Conservation (phyloP, 2,797 vertebrate genomes). For the Cirrhinus mrigala region DNA sequence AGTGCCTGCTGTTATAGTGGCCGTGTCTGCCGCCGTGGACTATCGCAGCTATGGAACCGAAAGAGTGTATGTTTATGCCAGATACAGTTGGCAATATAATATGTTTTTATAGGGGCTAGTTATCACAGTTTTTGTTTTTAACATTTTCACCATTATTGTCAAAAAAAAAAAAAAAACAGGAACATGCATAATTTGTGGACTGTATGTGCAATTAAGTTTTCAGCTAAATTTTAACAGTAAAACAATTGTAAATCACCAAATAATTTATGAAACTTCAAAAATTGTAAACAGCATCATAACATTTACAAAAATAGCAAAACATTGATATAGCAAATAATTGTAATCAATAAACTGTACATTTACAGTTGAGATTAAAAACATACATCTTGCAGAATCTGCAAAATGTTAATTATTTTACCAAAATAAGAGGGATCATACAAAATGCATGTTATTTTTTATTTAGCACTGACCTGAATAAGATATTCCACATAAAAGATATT, state of each 20-base stretch:
- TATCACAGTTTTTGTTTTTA: not conserved
- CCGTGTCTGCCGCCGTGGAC: conserved; percentile 94
- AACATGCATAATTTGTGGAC: not conserved
- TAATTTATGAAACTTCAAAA: not conserved
- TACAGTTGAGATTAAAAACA: too few species aligned
- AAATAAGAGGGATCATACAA: too few species aligned
- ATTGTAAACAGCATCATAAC: not conserved
- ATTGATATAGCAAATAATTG: not conserved
- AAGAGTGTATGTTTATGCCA: conserved; percentile 90
- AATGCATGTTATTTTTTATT: too few species aligned
- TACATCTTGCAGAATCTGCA: too few species aligned
- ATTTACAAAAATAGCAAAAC: not conserved
- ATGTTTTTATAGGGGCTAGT: not conserved
- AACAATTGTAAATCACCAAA: not conserved
- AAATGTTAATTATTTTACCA: too few species aligned
- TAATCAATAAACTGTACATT: not conserved
- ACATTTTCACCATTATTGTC: not conserved
- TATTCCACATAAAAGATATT: too few species aligned
- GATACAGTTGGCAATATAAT: not conserved
- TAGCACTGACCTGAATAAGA: too few species aligned
- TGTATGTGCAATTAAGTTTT: not conserved
- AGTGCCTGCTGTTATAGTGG: conserved; percentile 95
- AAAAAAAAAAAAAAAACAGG: not conserved
- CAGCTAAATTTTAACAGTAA: not conserved
- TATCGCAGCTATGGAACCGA: conserved; percentile 97